A percentile compares a stretch with the other conserved stretches of the same genome.
Evolutionary conservation across 2,113 vertebrate genomes (phyloP).

Genomic region (Antechinus flavipes): DNA sequence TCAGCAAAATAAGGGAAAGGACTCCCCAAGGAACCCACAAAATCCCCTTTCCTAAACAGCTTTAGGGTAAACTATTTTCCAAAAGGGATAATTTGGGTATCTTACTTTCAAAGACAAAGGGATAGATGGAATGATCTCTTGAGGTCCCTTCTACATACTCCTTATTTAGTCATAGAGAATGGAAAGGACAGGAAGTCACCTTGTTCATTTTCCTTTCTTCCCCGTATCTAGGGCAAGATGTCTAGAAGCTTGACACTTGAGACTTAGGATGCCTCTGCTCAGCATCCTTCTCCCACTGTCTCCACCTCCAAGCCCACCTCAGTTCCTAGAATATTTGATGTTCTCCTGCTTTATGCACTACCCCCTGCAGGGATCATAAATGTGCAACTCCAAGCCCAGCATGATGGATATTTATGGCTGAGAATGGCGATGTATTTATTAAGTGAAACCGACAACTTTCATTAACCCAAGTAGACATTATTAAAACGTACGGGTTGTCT

Average conservation of each 20-base stretch:
- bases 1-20: neutral
- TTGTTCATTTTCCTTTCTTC: neutral
- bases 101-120: neutral
- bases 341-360: neutral
- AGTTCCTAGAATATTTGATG: neutral
- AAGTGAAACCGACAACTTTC: constrained; percentile 79
- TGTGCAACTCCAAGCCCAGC: constrained; percentile 11
- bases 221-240: neutral
- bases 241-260: neutral
- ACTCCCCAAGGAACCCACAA: neutral
- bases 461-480: constrained; percentile 75
- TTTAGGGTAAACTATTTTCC: neutral
- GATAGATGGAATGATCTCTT: neutral
- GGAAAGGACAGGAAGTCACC: neutral
- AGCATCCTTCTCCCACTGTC: rapidly evolving
- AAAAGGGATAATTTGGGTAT: neutral
- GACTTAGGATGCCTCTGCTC: neutral
- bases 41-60: neutral
- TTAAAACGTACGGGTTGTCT: constrained; percentile 61
- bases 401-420: constrained; percentile 34
- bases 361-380: neutral
- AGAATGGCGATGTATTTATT: constrained; percentile 73
- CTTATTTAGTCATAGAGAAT: neutral
- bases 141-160: neutral
- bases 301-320: neutral